A percentile compares a stretch with the other conserved stretches of the same genome.
These are phyloP conservation scores for Bradypodion pumilum DNA, from an alignment of 2,797 vertebrate genomes.

Conservation along the genomic window DNA sequence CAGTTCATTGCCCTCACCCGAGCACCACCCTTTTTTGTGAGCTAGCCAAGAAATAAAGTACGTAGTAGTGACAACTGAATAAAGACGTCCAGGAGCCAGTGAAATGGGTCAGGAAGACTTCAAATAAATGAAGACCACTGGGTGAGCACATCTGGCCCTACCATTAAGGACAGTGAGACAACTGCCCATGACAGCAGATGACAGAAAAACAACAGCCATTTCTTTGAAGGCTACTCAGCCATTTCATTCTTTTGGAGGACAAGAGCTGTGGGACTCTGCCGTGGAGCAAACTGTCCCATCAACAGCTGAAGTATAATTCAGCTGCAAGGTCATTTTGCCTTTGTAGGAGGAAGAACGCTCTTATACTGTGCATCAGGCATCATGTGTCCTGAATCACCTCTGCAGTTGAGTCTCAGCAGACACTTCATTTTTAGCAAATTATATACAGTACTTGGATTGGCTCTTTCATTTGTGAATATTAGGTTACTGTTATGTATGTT, in stretches of 20 bases:
- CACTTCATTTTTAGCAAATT: not conserved
- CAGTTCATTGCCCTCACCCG: not conserved
- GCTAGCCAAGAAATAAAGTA: not conserved
- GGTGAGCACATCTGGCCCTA: too few relatives aligned
- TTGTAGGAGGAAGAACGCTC: too few relatives aligned
- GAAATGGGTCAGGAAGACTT: not conserved
- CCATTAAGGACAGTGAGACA: too few relatives aligned
- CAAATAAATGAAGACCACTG: too few relatives aligned
- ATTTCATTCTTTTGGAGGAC: not conserved
- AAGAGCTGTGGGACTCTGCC: not conserved
- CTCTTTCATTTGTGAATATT: not conserved
- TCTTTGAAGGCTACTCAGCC: not conserved
- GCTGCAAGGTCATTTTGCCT: too few relatives aligned
- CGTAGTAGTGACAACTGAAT: not conserved
- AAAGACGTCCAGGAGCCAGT: not conserved
- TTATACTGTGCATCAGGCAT: too few relatives aligned
- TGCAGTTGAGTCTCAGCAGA: not conserved
- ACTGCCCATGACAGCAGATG: too few relatives aligned
- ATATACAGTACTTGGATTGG: not conserved
- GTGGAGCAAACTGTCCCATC: too few relatives aligned
- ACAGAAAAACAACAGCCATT: not conserved
- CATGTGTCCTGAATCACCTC: too few relatives aligned
- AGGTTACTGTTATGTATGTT: too few relatives aligned
- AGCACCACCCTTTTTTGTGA: constrained; percentile 43
- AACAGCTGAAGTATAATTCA: too few relatives aligned